These are phyloP conservation scores for Acleris holmiana DNA, from an alignment of 2,888 invertebrate genomes.

Conservation along the genomic window DNA sequence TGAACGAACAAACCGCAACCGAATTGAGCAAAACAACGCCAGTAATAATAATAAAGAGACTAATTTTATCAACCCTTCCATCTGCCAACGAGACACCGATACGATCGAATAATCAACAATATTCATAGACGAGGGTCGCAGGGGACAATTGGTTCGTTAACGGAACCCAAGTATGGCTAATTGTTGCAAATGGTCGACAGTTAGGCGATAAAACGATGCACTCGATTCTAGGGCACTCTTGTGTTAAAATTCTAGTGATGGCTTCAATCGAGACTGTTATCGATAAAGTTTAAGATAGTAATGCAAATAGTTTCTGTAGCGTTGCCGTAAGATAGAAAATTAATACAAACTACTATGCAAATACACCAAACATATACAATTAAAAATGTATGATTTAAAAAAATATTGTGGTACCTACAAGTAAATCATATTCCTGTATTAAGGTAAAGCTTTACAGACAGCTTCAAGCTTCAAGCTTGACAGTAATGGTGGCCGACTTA, in stretches of 20 bases:
- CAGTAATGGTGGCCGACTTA: too few species aligned
- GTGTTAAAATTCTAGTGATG: conserved; percentile 2
- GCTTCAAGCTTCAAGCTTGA: too few species aligned
- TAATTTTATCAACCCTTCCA: conserved; percentile 48
- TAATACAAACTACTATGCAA: too few species aligned
- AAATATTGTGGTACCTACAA: too few species aligned
- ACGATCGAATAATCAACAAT: conserved; percentile 33
- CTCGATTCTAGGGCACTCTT: conserved; percentile 39
- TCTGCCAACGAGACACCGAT: conserved; percentile 29
- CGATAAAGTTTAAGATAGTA: conserved; percentile 1
- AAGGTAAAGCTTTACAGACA: too few species aligned
- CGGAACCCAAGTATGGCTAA: conserved; percentile 64
- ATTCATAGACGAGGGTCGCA: conserved; percentile 42
- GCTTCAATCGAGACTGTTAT: background rate
- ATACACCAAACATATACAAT: too few species aligned
- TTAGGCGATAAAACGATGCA: conserved; percentile 65
- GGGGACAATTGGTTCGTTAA: conserved; percentile 71
- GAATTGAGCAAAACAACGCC: conserved; percentile 1
- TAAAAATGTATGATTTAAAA: too few species aligned
- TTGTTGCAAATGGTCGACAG: conserved; percentile 73
- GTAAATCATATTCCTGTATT: too few species aligned
- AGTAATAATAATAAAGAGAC: conserved; percentile 47
- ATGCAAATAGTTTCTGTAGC: background rate
- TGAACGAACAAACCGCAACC: conserved; percentile 4
- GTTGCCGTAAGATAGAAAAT: too few species aligned